Conservation (phyloP, 2,113 vertebrate species). For the Malurus alboscapulatus region DNA sequence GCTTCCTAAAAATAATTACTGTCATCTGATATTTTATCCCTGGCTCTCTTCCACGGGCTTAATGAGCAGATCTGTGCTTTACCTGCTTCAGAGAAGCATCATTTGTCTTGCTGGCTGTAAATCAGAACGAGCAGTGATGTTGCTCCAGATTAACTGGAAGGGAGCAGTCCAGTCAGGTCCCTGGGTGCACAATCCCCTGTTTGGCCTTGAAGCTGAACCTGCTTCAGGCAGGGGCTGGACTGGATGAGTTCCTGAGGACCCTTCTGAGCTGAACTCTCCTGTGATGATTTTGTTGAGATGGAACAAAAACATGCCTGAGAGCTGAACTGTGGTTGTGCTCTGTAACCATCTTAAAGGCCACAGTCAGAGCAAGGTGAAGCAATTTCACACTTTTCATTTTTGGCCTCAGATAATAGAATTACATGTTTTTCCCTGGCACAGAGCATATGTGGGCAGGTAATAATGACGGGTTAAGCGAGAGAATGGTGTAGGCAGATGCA, state of each 20-base stretch:
- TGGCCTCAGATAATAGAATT: background rate
- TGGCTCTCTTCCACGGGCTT: background rate
- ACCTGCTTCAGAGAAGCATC: background rate
- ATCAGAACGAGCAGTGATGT: background rate
- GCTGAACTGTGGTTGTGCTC: background rate
- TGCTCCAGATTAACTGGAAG: background rate
- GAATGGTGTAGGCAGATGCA: background rate
- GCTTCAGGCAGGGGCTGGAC: background rate
- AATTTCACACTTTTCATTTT: background rate
- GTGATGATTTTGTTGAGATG: background rate
- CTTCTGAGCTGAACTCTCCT: background rate
- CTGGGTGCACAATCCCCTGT: rapidly evolving
- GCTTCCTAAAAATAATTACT: background rate
- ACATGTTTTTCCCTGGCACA: rapidly evolving
- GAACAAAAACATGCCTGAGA: rapidly evolving
- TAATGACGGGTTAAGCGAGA: background rate
- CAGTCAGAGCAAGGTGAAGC: background rate
- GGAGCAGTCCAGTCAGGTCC: background rate
- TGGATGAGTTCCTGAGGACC: background rate
- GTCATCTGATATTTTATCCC: background rate
- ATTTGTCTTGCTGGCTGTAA: constrained; percentile 31
- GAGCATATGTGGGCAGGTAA: background rate
- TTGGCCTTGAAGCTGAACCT: background rate
- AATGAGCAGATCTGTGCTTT: constrained; percentile 32
- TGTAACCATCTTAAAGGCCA: background rate